Percentiles rank a stretch among this genome's conserved stretches.
Conservation (phyloP, 2,113 vertebrate species). For the Tragelaphus scriptus region DNA sequence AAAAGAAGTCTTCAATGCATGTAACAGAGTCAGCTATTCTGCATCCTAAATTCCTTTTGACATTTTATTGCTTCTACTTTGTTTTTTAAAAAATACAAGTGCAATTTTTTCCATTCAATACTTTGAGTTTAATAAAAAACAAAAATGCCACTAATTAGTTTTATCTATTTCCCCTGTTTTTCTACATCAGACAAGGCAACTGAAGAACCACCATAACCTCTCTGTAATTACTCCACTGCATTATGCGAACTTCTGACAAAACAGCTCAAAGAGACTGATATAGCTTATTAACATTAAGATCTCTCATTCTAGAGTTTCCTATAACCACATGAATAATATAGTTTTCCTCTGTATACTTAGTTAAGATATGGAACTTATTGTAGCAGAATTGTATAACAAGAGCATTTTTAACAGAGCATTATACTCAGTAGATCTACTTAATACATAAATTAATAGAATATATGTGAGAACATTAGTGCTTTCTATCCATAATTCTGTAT, state of each 20-base stretch:
- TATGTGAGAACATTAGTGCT: not conserved
- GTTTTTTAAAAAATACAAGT: not conserved
- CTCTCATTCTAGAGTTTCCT: not conserved
- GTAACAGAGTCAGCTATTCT: not conserved
- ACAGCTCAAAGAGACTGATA: not conserved
- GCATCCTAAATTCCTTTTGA: not conserved
- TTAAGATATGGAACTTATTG: not conserved
- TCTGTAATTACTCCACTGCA: not conserved
- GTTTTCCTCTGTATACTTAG: not conserved
- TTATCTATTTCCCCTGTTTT: not conserved
- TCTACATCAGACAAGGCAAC: not conserved
- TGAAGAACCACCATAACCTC: not conserved
- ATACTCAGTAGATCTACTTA: not conserved
- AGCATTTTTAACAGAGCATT: not conserved
- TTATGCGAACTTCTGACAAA: not conserved
- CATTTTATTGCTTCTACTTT: not conserved
- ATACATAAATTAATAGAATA: not conserved
- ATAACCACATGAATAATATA: not conserved
- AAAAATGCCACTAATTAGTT: not conserved
- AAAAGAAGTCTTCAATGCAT: not conserved
- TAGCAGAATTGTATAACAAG: not conserved
- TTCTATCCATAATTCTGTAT: not conserved
- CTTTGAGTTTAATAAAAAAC: not conserved
- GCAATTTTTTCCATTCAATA: not conserved
- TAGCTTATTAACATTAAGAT: not conserved